Conservation (phyloP, 64 coral and sea anemone genomes). For the Stichodactyla helianthus region DNA sequence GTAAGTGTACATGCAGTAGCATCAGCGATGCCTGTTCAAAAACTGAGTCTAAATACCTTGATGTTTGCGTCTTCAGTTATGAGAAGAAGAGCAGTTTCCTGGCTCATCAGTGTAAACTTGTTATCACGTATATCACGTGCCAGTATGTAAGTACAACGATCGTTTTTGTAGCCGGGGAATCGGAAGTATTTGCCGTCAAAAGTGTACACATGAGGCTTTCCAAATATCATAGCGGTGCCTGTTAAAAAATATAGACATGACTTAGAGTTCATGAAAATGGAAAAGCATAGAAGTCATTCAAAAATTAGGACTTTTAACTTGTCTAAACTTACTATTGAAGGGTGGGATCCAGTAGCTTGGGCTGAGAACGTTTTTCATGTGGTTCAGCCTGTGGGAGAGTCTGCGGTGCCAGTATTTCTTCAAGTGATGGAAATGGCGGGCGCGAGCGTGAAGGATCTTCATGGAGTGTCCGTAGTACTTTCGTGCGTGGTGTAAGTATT, state of each 20-base stretch:
- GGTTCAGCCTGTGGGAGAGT: constrained; percentile 40
- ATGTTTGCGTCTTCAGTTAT: constrained; percentile 74
- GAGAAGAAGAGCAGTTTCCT: constrained; percentile 83
- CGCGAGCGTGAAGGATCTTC: constrained; percentile 32
- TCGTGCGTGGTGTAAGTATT: constrained; percentile 24
- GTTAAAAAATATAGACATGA: not conserved
- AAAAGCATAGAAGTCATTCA: not conserved
- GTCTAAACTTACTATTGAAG: constrained; percentile 82
- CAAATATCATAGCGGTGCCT: constrained; percentile 98
- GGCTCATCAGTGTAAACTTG: constrained; percentile 93
- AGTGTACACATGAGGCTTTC: constrained; percentile 82
- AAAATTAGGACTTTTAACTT: not conserved
- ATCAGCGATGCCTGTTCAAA: too few relatives aligned
- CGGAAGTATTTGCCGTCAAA: constrained; percentile 84
- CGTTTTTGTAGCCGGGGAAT: constrained; percentile 85
- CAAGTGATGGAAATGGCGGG: constrained; percentile 33
- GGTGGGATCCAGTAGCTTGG: constrained; percentile 90
- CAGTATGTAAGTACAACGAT: constrained; percentile 77
- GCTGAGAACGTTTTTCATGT: constrained; percentile 41
- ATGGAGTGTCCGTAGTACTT: constrained; percentile 48
- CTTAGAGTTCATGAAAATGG: not conserved
- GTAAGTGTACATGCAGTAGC: not conserved
- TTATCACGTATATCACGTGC: constrained; percentile 81
- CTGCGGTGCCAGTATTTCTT: constrained; percentile 43
- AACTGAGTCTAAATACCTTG: constrained; percentile 40